Base-by-base conservation (phyloP, 1,140 invertebrate genomes). In the Amyelois transitella region DNA sequence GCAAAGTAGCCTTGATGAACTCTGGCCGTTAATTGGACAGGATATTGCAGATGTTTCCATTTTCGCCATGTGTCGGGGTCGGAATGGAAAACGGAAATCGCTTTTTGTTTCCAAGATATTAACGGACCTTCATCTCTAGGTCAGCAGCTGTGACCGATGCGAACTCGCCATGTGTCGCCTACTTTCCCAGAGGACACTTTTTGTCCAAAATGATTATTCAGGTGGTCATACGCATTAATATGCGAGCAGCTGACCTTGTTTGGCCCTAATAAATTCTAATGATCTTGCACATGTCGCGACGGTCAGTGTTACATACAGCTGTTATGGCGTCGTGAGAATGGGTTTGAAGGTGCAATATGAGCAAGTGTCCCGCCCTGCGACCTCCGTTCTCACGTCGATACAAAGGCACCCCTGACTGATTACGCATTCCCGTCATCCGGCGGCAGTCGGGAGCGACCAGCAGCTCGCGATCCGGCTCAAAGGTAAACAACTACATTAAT, bases 401-500 rank as follows among this genome's bases (percentile, higher is more conserved):
- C 71, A 81, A 77, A 83, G 66, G 63, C 73, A 77, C 77, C 84
- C 77, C 72, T 75, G 72, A 86, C 73, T 77, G 72, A 86, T 86
- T 84, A 81, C 80, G 74, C 79, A 80, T 85, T 79, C 77, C 69
- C 73, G 70, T 72, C 80, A 83, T 83, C 76, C 76, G 71, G 74
- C 67, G 74, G 64, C 51, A 55, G n/a, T n/a, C n/a, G n/a, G n/a
- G 51, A 50, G 54, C 62, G 58, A 61, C 53, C 58, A 62, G 58
- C 55, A 71, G 74, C 72, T 64, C 75, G 72, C 66, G 65, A 67
- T 62, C 63, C 69, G 65, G 75, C 66, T 79, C 79, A 84, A 84
- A 81, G 75, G 75, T 78, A 85, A 80, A 85, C 77, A 85, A 81
- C 73, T 69, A 63, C 77, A 83, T 88, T 86, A 86, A 83, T 84